A percentile compares a stretch with the other conserved stretches of the same genome.
Conservation (phyloP, 2,797 vertebrate genomes). For the Esox lucius region DNA sequence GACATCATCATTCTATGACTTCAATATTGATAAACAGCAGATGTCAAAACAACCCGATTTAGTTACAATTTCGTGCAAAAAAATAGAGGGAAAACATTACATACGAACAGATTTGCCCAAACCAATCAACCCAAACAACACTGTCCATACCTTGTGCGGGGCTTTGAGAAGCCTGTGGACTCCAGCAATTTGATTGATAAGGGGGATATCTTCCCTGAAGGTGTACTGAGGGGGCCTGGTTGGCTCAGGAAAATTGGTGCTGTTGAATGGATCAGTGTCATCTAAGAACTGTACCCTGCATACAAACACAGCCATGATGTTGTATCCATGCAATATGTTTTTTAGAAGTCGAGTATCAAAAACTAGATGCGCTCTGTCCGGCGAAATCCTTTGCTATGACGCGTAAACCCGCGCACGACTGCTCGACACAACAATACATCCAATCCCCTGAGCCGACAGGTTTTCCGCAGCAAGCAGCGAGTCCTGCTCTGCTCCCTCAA, state of each 20-base stretch:
- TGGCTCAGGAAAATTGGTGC: constrained; percentile 87
- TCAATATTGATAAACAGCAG: neutral
- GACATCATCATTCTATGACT: neutral
- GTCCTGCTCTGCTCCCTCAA: constrained; percentile 57
- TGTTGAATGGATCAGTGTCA: constrained; percentile 88
- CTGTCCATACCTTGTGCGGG: constrained; percentile 80
- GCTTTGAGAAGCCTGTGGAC: constrained; percentile 83
- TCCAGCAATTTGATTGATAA: constrained; percentile 82
- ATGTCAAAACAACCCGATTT: neutral
- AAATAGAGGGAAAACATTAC: neutral
- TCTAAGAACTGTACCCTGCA: constrained; percentile 88
- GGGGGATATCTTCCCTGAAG: constrained; percentile 83
- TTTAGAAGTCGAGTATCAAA: constrained; percentile 50
- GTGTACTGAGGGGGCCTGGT: constrained; percentile 83
- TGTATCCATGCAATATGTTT: constrained; percentile 73
- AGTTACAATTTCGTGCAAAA: neutral
- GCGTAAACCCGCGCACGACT: constrained; percentile 41
- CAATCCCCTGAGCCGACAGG: constrained; percentile 45
- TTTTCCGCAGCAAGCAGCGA: constrained; percentile 66
- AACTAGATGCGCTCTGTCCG: constrained; percentile 53
- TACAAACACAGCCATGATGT: constrained; percentile 82
- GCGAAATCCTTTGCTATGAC: constrained; percentile 52
- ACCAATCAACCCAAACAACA: neutral
- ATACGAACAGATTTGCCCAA: neutral
- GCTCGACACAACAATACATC: constrained; percentile 30